Percentiles rank a stretch among this genome's conserved stretches.
Evolutionary conservation across 2,888 invertebrate species (phyloP).

Genomic region (Dorcus parallelipipedus): DNA sequence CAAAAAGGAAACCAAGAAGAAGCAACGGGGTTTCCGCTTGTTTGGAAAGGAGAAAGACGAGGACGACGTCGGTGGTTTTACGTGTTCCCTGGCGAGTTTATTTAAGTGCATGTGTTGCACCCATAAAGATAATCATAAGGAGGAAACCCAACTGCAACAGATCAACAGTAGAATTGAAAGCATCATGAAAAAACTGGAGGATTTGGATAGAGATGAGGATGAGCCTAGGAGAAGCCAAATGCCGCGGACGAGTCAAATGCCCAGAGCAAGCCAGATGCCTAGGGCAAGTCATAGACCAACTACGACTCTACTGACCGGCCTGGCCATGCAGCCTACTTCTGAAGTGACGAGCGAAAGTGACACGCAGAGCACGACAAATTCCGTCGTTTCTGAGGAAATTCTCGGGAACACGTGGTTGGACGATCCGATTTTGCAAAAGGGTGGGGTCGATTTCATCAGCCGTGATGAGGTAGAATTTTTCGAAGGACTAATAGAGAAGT

Average conservation of each 20-base stretch:
- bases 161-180: conserved; percentile 38
- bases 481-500: conserved; percentile 70
- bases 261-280: background rate
- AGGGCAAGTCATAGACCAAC: background rate
- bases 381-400: background rate
- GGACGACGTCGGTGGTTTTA: conserved; percentile 46
- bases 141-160: conserved; percentile 38
- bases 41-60: conserved; percentile 32
- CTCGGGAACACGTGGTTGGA: conserved; percentile 59
- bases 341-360: conserved; percentile 43
- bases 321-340: background rate
- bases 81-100: conserved; percentile 53
- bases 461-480: conserved; percentile 73
- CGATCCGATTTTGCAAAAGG: conserved; percentile 62
- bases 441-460: conserved; percentile 63
- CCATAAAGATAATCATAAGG: conserved; percentile 41
- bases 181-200: conserved; percentile 15
- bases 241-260: background rate
- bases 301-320: background rate
- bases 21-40: conserved; percentile 31
- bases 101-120: conserved; percentile 56
- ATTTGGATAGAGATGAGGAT: conserved; percentile 1
- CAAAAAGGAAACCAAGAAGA: conserved; percentile 4
- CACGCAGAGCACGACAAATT: background rate
- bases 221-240: background rate